phyloP scores from a whole-genome alignment of 2,797 vertebrate species.

The Centroberyx gerrardi region DNA sequence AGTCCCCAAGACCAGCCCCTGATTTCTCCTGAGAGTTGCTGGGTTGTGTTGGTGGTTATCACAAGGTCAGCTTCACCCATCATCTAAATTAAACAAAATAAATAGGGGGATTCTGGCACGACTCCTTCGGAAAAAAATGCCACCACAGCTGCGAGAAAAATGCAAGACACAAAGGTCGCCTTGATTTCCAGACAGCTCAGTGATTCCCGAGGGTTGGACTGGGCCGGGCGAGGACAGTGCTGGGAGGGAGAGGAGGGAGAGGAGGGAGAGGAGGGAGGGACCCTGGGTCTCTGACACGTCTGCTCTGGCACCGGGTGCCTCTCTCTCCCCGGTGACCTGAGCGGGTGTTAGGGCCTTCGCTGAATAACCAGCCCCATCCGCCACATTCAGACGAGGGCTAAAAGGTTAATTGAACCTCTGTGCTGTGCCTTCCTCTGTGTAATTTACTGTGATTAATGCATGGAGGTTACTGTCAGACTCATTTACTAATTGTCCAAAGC shows the following conservation, averaged over 20 bases:
- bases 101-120: constrained; percentile 51
- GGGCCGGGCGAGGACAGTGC: constrained; percentile 56
- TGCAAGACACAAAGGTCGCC: constrained; percentile 72
- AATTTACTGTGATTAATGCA: constrained; percentile 89
- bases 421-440: constrained; percentile 84
- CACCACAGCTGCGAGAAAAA: constrained; percentile 65
- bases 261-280: constrained; percentile 16
- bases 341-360: constrained; percentile 62
- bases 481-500: constrained; percentile 84
- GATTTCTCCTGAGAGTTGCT: constrained; percentile 57
- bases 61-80: constrained; percentile 53
- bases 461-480: constrained; percentile 85
- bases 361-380: constrained; percentile 77
- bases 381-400: constrained; percentile 79
- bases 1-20: constrained; percentile 40
- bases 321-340: constrained; percentile 73
- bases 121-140: constrained; percentile 62
- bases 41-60: constrained; percentile 51
- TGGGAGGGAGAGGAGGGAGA: background rate
- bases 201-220: constrained; percentile 63
- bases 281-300: constrained; percentile 52
- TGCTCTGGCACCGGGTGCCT: constrained; percentile 57
- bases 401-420: constrained; percentile 88
- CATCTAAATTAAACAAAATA: constrained; percentile 74
- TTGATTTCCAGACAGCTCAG: constrained; percentile 76